Conservation (phyloP, 2,797 vertebrate species). For the Fratercula arctica region DNA sequence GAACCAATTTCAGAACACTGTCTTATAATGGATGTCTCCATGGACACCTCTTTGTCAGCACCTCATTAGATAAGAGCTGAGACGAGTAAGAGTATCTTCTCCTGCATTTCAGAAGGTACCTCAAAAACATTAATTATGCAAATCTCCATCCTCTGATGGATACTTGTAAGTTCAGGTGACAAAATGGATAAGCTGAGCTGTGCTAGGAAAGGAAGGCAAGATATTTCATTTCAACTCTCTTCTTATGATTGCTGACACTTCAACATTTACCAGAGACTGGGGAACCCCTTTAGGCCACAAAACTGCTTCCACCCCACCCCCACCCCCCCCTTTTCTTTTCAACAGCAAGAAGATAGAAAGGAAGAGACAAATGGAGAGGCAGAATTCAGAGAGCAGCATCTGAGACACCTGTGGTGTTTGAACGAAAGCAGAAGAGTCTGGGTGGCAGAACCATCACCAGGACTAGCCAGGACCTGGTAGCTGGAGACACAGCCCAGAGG, state of each 20-base stretch:
- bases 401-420: not conserved
- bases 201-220: not conserved
- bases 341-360: not conserved
- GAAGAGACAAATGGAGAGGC: not conserved
- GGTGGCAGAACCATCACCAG: not conserved
- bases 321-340: not conserved
- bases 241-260: not conserved
- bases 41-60: constrained; percentile 60
- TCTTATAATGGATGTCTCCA: constrained; percentile 55
- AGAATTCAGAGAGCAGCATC: not conserved
- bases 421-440: not conserved
- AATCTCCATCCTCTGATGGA: constrained; percentile 21
- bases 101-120: constrained; percentile 19
- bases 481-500: not conserved
- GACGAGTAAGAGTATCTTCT: not conserved
- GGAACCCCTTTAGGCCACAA: not conserved
- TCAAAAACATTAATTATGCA: constrained; percentile 57
- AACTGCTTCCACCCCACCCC: not conserved
- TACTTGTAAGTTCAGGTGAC: not conserved
- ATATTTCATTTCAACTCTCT: not conserved
- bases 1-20: constrained; percentile 22
- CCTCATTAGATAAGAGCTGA: constrained; percentile 40
- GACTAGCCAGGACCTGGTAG: not conserved
- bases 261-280: not conserved
- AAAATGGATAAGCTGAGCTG: not conserved